Evolutionary conservation across 2,113 vertebrate species (phyloP), one percentile per base, ranked within the genome.

Genomic region (Taxidea taxus): DNA sequence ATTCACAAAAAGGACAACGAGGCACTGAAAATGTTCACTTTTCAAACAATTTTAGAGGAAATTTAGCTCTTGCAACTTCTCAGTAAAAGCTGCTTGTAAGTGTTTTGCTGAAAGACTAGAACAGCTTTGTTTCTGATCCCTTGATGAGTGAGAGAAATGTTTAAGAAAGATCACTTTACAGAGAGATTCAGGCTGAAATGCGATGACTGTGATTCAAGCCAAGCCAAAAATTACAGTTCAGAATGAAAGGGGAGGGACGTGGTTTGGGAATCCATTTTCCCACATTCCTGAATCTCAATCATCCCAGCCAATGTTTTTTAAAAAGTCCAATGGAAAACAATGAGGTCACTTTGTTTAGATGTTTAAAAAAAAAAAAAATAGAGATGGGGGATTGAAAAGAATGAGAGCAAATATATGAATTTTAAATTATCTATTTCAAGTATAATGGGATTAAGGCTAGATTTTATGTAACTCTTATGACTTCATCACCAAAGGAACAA

Each of bases 51-150:
- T 99, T 98, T 98, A 99, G 98, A 99, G 99, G 99, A 99, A 99
- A 99, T 99, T 98, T 99, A 99, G 99, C 99, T 99, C 99, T 99
- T 99, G 98, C 98, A 98, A 99, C 99, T 99, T 98, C 90, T 97
- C 96, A 74, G 96, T 97, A 97, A 98, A 98, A 99, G 98, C 98
- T 95, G 92, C 99, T 98, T 98, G 93, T 98, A 98, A 99, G 99
- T 98, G 98, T 99, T 99, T 99, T 98, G 98, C 98, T 99, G 99
- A 99, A 99, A 99, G 98, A 98, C 98, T 98, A 98, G 98, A 98
- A 98, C 90, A 97, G 98, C 98, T 99, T 99, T 99, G 98, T 98
- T 98, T 98, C 98, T 99, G 99, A 99, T 99, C 98, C 99, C 99
- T 98, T 98, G 99, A 99, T 99, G 99, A 99, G 98, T 99, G 98